Base-by-base conservation (phyloP, 2,888 invertebrate species). In the Spodoptera picta region DNA sequence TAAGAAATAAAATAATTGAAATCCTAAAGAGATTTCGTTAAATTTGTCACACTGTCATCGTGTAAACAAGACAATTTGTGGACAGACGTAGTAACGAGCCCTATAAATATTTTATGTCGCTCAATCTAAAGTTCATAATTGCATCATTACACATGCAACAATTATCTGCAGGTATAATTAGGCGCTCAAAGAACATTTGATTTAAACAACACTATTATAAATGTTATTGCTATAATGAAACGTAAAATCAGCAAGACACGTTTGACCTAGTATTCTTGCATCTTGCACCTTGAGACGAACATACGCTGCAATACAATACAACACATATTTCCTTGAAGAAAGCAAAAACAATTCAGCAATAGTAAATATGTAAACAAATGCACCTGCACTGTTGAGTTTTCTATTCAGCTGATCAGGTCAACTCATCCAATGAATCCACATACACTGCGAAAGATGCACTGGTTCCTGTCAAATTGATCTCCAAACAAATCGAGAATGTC, bases 301-400 rank as follows among this genome's bases (percentile, higher is more conserved):
- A 46, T 61, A 53, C 50, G 46, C 66, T 57, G 52, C 65, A 64
- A 57, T 65, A 76, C 36, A 68, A 66, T 60, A 52, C 59, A 57
- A 42, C 60, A 63, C 24, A 65, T 51, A 67, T 54, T 66, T 71
- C 69, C 55, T 60, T 55, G 45, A 69, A 69, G 69, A 77, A 82
- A 78, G 75, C 73, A 73, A 82, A 81, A 80, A 71, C 77, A 83
- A 78, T 80, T 79, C 73, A 78, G 75, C 69, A 70, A 72, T 65
- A 75, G 74, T 69, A 85, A 83, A 81, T 79, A 86, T 83, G 85
- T 89, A 90, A 92, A 91, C 87, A 90, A 88, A 84, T 90, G 92
- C 92, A 94, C 94, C 93, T 94, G 92, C 83, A 82, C 87, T 84
- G 91, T 82, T 76, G 89, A 87, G 75, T 77, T 84, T 86, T 87